A percentile compares a stretch with the other conserved stretches of the same genome.
Conservation (phyloP, 2,797 vertebrate genomes). For the Eupleurogrammus muticus region DNA sequence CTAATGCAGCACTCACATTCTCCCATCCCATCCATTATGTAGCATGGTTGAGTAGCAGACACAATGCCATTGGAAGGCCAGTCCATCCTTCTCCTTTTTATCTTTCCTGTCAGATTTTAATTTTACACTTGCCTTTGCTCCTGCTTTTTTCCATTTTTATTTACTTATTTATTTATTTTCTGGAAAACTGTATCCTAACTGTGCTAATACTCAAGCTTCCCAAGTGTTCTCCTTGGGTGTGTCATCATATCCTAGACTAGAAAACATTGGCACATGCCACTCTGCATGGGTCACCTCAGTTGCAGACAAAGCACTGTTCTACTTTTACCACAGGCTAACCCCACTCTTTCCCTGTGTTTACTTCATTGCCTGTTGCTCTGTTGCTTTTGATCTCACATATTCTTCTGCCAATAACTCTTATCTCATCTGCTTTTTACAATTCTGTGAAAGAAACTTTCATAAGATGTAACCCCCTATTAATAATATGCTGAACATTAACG, state of each 20-base stretch:
- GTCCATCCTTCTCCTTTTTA: conserved; percentile 76
- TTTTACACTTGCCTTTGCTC: conserved; percentile 73
- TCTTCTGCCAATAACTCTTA: conserved; percentile 71
- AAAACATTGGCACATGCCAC: conserved; percentile 74
- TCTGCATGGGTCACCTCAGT: conserved; percentile 79
- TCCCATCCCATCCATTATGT: conserved; percentile 93
- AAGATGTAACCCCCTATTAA: conserved; percentile 78
- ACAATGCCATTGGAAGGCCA: conserved; percentile 89
- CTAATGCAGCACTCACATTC: conserved; percentile 92
- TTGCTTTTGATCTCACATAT: conserved; percentile 80
- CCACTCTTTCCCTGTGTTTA: conserved; percentile 71
- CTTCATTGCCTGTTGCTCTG: conserved; percentile 83
- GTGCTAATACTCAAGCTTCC: conserved; percentile 72
- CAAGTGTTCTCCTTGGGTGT: conserved; percentile 80
- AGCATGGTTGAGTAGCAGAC: conserved; percentile 91
- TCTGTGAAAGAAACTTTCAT: conserved; percentile 78
- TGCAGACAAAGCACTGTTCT: conserved; percentile 73
- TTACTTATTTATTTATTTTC: conserved; percentile 59
- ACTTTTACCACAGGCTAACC: conserved; percentile 64
- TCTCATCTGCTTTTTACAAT: conserved; percentile 78
- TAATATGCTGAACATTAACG: conserved; percentile 70
- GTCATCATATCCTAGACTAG: conserved; percentile 75
- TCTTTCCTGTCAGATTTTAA: conserved; percentile 66
- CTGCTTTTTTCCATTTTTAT: conserved; percentile 62
- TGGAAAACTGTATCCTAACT: conserved; percentile 74